phyloP scores from a whole-genome alignment of 2,113 vertebrate species.

The Callionymus lyra region DNA sequence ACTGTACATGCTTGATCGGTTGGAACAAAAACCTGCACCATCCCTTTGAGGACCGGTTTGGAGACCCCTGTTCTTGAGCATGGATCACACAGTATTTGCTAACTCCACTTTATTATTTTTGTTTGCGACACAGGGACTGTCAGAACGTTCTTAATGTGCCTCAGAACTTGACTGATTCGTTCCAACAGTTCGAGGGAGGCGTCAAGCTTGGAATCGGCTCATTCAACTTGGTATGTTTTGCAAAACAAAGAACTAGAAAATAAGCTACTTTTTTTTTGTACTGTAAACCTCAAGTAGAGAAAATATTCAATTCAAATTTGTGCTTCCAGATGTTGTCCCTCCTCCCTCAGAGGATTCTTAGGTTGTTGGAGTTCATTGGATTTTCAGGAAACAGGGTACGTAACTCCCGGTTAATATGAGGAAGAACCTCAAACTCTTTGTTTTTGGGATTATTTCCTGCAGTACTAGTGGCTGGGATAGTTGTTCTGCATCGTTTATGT shows the following conservation, averaged over 20 bases:
- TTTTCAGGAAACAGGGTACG: slow-evolving; percentile 94
- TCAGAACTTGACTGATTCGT: slow-evolving; percentile 70
- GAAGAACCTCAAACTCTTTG: background rate
- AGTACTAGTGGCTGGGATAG: too few relatives aligned
- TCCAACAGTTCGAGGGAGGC: slow-evolving; percentile 87
- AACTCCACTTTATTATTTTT: background rate
- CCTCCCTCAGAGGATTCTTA: slow-evolving; percentile 83
- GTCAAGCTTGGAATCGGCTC: slow-evolving; percentile 90
- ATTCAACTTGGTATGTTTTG: slow-evolving; percentile 83
- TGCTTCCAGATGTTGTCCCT: slow-evolving; percentile 86
- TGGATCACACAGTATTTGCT: background rate
- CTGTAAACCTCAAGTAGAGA: too few relatives aligned
- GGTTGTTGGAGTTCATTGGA: slow-evolving; percentile 91
- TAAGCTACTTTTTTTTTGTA: too few relatives aligned
- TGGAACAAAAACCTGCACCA: too few relatives aligned
- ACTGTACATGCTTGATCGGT: too few relatives aligned
- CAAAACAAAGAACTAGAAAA: too few relatives aligned
- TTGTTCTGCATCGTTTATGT: too few relatives aligned
- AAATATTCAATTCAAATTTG: too few relatives aligned
- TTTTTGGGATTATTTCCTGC: too few relatives aligned
- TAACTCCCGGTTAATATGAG: background rate
- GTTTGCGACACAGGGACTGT: slow-evolving; percentile 72
- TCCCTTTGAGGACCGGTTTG: too few relatives aligned
- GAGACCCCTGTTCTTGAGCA: background rate
- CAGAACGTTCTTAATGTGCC: slow-evolving; percentile 74